Base-by-base conservation (phyloP, 2,888 invertebrate species). In the Tenthredo livida region DNA sequence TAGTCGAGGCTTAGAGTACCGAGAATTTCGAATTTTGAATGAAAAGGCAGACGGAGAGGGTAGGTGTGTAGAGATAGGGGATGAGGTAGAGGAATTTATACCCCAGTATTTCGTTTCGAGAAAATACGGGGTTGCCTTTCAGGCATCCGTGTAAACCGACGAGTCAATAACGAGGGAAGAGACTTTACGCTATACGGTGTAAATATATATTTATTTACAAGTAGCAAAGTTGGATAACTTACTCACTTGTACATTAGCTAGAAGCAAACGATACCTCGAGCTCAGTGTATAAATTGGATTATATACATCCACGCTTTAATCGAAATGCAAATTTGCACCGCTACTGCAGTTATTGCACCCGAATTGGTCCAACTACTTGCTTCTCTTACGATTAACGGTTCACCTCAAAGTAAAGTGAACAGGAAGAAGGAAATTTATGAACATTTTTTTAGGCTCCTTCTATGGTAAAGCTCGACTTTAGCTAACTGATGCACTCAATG, bases 271-370 rank as follows among this genome's bases (percentile, higher is more conserved):
- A 73, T 73, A 73, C 72, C 43, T 40, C 15, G 43, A 9, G 43
- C 72, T 73, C n/a, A 50, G 29, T 50, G 17, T 77, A 33, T 77
- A 33, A 29, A 50, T 17, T 54, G 33, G 77, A 77, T 77, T 50
- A 77, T 77, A 50, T 77, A 50, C 3, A 33, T 29, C 25, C n/a
- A 10, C 43, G 40, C 43, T 73, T 43, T 73, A 73, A 43, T 73
- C 43, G 4, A 73, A 73, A 73, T 15, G 29, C 43, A 73, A 73
- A 73, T 73, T 73, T 73, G n/a, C 73, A 73, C 43, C 5, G 10
- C 0, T 29, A 67, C 67, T 67, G 67, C 67, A 67, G 29, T 12
- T 33, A 67, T 67, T 67, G 67, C 67, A 67, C 33, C 67, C 67
- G 25, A 5, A 17, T n/a, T n/a, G 33, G 33, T 33, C 67, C 33